A percentile compares a stretch with the other conserved stretches of the same genome.
phyloP scores from a whole-genome alignment of 2,797 vertebrate genomes.

The Rhinichthys osculus region DNA sequence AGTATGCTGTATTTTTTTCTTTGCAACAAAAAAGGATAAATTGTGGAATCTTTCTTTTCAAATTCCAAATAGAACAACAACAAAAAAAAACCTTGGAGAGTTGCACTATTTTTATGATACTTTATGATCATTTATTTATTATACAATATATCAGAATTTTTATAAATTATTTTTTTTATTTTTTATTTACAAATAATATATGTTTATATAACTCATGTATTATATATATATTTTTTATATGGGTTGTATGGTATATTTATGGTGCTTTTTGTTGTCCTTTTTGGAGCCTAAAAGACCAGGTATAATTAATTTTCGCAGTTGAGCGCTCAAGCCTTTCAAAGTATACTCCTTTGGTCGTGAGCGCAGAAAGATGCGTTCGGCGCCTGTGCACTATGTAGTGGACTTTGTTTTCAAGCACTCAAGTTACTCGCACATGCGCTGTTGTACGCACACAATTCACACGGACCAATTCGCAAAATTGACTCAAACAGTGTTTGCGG shows the following conservation, averaged over 20 bases:
- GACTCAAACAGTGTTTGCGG: too few relatives aligned
- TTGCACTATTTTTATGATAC: neutral
- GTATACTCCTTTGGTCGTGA: too few relatives aligned
- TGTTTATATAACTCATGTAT: neutral
- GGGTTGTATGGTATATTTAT: neutral
- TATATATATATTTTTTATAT: neutral
- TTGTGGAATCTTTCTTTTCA: neutral
- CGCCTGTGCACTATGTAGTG: neutral
- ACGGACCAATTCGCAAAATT: rapidly evolving
- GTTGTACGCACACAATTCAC: neutral
- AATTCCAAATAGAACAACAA: neutral
- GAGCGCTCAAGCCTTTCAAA: too few relatives aligned
- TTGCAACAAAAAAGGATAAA: neutral
- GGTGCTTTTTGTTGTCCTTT: neutral
- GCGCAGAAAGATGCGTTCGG: neutral
- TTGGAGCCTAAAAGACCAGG: neutral
- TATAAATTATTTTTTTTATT: too few relatives aligned
- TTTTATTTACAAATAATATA: neutral
- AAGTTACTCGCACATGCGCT: neutral
- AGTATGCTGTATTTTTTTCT: neutral
- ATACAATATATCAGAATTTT: neutral
- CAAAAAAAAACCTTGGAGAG: neutral
- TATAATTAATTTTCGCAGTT: neutral
- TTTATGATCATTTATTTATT: neutral
- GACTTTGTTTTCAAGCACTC: neutral